Conservation (phyloP, 2,797 vertebrate genomes). For the Mycteria americana region DNA sequence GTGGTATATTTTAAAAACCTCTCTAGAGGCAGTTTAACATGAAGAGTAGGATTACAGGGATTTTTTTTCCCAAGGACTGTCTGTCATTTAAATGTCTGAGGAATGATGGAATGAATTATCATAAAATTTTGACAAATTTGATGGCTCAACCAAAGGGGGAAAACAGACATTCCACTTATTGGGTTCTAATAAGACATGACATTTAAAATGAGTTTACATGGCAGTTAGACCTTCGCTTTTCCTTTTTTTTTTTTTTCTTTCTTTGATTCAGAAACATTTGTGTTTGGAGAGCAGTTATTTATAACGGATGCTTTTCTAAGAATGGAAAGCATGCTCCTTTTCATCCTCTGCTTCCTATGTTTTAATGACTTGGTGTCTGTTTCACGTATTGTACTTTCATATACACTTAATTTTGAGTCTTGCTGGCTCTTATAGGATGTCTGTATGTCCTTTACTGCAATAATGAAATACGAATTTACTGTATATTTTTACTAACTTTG, state of each 20-base stretch:
- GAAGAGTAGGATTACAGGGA: constrained; percentile 86
- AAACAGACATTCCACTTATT: constrained; percentile 82
- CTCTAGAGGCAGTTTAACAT: constrained; percentile 88
- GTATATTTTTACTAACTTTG: neutral
- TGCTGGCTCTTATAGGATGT: neutral
- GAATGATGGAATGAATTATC: constrained; percentile 94
- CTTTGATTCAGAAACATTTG: constrained; percentile 77
- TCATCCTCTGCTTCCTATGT: neutral
- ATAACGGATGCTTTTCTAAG: neutral
- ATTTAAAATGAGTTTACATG: constrained; percentile 91
- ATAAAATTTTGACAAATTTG: constrained; percentile 95
- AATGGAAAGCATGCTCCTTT: constrained; percentile 25
- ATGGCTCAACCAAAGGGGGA: constrained; percentile 79
- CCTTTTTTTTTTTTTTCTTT: neutral
- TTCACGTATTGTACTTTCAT: neutral
- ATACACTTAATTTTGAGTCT: neutral
- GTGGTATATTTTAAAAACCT: constrained; percentile 84
- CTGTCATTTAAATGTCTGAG: constrained; percentile 91
- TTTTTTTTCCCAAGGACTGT: constrained; percentile 60
- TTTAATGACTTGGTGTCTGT: constrained; percentile 12
- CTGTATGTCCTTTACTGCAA: neutral
- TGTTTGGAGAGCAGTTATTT: constrained; percentile 20
- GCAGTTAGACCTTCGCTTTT: constrained; percentile 82
- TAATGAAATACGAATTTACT: neutral
- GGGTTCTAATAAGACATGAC: constrained; percentile 88